Percentiles rank a stretch among this genome's conserved stretches.
These are phyloP conservation scores for Kryphioiulus occultus DNA, from an alignment of 2,888 invertebrate species.

Conservation along the genomic window DNA sequence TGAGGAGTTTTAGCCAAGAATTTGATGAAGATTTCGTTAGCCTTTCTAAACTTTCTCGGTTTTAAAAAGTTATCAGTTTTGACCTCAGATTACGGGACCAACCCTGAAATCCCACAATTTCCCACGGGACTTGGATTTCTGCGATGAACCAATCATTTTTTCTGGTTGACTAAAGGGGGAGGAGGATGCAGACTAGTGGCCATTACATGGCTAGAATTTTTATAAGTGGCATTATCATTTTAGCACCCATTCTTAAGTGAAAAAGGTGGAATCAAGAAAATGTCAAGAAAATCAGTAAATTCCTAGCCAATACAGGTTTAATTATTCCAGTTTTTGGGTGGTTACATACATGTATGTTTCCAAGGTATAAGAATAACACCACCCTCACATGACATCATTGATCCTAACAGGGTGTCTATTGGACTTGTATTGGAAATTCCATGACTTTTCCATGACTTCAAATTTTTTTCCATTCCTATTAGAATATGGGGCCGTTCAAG, in stretches of 20 bases:
- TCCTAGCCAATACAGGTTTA: not conserved
- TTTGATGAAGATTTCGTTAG: slow-evolving; percentile 13
- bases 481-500: no score
- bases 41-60: slow-evolving; percentile 16
- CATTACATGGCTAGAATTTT: not conserved
- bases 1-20: not conserved
- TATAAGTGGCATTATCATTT: not conserved
- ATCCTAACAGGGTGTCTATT: no score
- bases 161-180: not conserved
- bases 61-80: slow-evolving; percentile 43
- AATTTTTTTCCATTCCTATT: no score
- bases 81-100: slow-evolving; percentile 44
- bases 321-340: no score
- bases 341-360: no score
- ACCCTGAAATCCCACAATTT: slow-evolving; percentile 9
- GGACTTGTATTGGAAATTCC: no score
- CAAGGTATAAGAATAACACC: no score
- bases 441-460: no score
- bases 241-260: not conserved
- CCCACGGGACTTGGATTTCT: slow-evolving; percentile 47
- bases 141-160: slow-evolving; percentile 34
- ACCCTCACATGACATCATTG: no score
- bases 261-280: not conserved
- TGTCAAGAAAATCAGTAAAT: not conserved
- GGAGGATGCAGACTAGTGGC: not conserved